Evolutionary conservation across 2,888 invertebrate genomes (phyloP).

Genomic region (Isoperla grammatica): DNA sequence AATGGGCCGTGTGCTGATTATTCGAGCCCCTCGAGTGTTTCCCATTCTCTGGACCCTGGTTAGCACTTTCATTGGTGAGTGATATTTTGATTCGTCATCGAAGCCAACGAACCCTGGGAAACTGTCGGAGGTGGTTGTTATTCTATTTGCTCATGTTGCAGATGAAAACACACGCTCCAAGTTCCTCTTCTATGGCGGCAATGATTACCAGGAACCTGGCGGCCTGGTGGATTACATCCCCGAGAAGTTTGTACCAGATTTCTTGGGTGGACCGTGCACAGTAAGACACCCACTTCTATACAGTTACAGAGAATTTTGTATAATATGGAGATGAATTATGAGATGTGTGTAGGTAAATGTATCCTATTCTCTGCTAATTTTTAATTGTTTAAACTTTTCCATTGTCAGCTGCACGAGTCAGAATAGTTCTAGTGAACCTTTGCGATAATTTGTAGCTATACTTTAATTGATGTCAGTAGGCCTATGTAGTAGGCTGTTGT

Average conservation of each 20-base stretch:
- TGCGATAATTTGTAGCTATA: no score
- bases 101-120: no score
- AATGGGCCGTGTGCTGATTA: slow-evolving; percentile 84
- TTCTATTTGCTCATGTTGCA: slow-evolving; percentile 39
- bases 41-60: slow-evolving; percentile 94
- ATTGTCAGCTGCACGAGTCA: no score
- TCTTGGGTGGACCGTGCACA: slow-evolving; percentile 85
- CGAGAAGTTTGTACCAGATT: slow-evolving; percentile 81
- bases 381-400: no score
- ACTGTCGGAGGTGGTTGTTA: no score
- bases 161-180: slow-evolving; percentile 90
- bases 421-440: no score
- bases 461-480: no score
- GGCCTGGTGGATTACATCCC: slow-evolving; percentile 82
- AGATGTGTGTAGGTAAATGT: background rate
- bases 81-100: no score
- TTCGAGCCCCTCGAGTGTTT: slow-evolving; percentile 88
- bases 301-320: no score
- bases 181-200: slow-evolving; percentile 86
- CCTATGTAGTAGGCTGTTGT: no score
- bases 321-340: no score
- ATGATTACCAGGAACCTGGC: slow-evolving; percentile 75
- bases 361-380: background rate
- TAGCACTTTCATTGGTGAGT: slow-evolving; percentile 81
- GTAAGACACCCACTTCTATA: slow-evolving; percentile 46